Evolutionary conservation across 2,888 invertebrate genomes (phyloP), one percentile per base, ranked within the genome.

Genomic region (Drosophila rubida): DNA sequence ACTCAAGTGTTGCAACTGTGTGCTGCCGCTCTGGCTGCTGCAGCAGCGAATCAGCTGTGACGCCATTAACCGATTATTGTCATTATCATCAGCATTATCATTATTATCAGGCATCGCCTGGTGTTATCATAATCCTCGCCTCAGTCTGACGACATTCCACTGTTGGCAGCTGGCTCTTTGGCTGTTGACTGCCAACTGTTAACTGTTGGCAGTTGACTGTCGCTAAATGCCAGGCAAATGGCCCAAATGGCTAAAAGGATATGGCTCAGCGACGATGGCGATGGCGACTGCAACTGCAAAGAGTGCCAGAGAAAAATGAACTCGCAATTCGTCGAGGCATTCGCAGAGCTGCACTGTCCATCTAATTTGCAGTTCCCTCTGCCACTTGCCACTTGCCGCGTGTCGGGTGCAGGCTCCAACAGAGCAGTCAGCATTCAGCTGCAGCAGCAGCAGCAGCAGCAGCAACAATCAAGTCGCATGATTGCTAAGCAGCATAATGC

Each of bases 401-500:
- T 22, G 1, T 1, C 16, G 6, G 0, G 9, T 13, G 2, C 14
- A 5, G 11, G n/a, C n/a, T n/a, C n/a, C n/a, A n/a, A n/a, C 19
- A 19, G 19, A 19, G 19, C 35, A 37, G 35, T 37, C 14, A 7
- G 6, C 35, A 37, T 37, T 14, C 32, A 6, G 42, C 27, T 32
- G 55, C 41, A 42, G 44, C 60, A 45, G 55, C 80, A 67, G 67
- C 76, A 80, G 42, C 27, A 23, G 55, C 41, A 42, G 44, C 60
- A 45, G 55, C 80, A 67, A 70, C 76, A 80, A 76, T 82, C 84
- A 80, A 80, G 81, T 78, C 53, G 65, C 87, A 76, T 84, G 84
- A 86, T 82, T 83, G 78, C 84, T 71, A 68, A 82, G 84, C 87
- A 76, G 81, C 76, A 78, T 82, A 78, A 78, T 81, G 78, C 78